Conservation (phyloP, 2,113 vertebrate species). For the western clawed frog (Xenopus tropicalis) region DNA sequence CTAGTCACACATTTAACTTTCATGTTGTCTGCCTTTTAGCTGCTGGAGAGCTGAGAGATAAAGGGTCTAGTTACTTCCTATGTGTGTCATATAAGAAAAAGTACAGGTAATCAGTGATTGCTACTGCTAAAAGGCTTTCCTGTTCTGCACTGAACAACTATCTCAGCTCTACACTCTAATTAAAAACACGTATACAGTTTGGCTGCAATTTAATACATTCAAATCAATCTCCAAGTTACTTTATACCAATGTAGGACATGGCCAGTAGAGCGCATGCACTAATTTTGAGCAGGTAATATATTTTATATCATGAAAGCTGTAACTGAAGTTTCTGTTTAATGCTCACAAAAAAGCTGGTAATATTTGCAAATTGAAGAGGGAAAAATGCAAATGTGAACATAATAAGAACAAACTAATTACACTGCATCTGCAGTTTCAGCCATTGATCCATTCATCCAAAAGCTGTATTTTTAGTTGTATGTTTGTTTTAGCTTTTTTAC, state of each 20-base stretch:
- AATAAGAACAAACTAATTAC: slow-evolving; percentile 24
- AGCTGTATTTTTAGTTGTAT: slow-evolving; percentile 19
- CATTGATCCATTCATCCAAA: slow-evolving; percentile 41
- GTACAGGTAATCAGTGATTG: too few relatives aligned
- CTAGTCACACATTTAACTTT: too few relatives aligned
- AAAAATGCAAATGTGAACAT: slow-evolving; percentile 39
- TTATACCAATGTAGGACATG: slow-evolving; percentile 3
- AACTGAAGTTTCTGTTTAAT: slow-evolving; percentile 18
- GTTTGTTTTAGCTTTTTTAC: background rate
- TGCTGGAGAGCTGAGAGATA: too few relatives aligned
- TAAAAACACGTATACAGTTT: slow-evolving; percentile 8
- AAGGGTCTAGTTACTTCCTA: too few relatives aligned
- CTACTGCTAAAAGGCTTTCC: too few relatives aligned
- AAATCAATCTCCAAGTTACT: slow-evolving; percentile 19
- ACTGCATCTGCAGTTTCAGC: background rate
- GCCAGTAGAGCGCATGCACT: background rate
- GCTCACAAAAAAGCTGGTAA: slow-evolving; percentile 1
- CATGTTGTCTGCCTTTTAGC: too few relatives aligned
- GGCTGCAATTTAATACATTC: slow-evolving; percentile 8
- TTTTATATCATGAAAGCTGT: slow-evolving; percentile 13
- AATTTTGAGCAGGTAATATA: slow-evolving; percentile 15
- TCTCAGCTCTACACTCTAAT: background rate
- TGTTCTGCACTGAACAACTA: too few relatives aligned
- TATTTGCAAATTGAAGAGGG: slow-evolving; percentile 31
- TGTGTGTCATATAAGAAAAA: too few relatives aligned